Evolutionary conservation across 1,140 invertebrate species (phyloP), one percentile per base, ranked within the genome.

Genomic region (Melipona quadrifasciata): DNA sequence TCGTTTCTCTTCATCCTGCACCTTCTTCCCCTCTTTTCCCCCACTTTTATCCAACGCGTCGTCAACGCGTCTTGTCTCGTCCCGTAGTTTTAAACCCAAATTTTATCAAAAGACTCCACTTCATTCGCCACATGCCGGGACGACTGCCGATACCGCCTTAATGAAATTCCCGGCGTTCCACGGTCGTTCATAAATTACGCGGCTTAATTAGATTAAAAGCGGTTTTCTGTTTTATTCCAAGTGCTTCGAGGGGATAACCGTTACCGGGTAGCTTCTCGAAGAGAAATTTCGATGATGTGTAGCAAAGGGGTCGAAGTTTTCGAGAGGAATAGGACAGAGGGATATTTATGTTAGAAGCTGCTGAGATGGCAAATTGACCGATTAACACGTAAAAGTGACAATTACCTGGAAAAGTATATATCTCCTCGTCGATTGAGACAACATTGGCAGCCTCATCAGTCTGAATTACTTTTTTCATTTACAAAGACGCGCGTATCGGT

Each of bases 201-300:
- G 27, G 57, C 82, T 84, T 79, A 84, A 84, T 84, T 84, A 79
- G 82, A 84, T 84, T 31, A 84, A 79, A 84, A 61, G 67, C 53
- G 67, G 55, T 39, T 27, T 34, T 21, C 27, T 27, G 82, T 72
- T 71, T 79, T 61, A 39, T 61, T 51, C 55, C 67, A 31, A n/a
- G 31, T 1, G 51, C 77, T n/a, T 19, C 51, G 16, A 14, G 10
- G 5, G 27, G n/a, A 21, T n/a, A 39, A 16, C 17, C 31, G 53
- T 47, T 21, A 10, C 55, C 39, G 39, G 39, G 39, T 8, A 19
- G 21, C 12, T 17, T 8, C 8, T 1, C 34, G 6, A 31, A 47
- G 74, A 47, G 74, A 77, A 82, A 82, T 82, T 64, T 57, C 80
- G 58, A 74, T 74, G 80, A 75, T 55, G 53, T 58, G 39, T 58